phyloP scores from a whole-genome alignment of 1,140 invertebrate species.

The Macrobrachium rosenbergii region DNA sequence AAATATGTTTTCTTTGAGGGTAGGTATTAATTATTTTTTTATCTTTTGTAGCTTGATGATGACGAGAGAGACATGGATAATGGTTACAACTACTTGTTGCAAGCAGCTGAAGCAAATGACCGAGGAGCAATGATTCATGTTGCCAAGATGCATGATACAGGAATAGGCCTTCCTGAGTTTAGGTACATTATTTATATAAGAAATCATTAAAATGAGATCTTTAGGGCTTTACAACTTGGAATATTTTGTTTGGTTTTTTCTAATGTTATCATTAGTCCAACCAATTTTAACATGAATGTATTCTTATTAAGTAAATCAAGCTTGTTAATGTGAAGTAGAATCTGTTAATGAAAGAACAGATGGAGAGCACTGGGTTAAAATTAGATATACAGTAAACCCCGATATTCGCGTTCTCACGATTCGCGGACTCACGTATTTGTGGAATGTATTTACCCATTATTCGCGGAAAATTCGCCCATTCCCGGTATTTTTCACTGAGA shows the following conservation, averaged over 20 bases:
- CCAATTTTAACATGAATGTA: background rate
- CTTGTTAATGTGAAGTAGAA: too few species aligned
- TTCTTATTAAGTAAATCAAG: too few species aligned
- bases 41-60: constrained; percentile 45
- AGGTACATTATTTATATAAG: constrained; percentile 1
- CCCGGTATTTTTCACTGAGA: too few species aligned
- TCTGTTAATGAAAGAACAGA: too few species aligned
- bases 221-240: too few species aligned
- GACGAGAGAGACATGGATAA: constrained; percentile 56
- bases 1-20: background rate
- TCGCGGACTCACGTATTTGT: too few species aligned
- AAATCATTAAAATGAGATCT: background rate
- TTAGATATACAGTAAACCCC: too few species aligned
- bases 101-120: constrained; percentile 74
- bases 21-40: constrained; percentile 2
- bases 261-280: background rate
- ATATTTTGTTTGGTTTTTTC: too few species aligned
- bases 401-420: too few species aligned
- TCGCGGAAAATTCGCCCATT: too few species aligned
- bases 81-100: constrained; percentile 68
- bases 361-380: too few species aligned
- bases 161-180: constrained; percentile 69
- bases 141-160: constrained; percentile 74
- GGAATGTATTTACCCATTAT: too few species aligned
- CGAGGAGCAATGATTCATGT: constrained; percentile 73